A percentile compares a stretch with the other conserved stretches of the same genome.
These are phyloP conservation scores for Caenorhabditis tropicalis DNA, from an alignment of 1,140 invertebrate genomes.

Conservation along the genomic window DNA sequence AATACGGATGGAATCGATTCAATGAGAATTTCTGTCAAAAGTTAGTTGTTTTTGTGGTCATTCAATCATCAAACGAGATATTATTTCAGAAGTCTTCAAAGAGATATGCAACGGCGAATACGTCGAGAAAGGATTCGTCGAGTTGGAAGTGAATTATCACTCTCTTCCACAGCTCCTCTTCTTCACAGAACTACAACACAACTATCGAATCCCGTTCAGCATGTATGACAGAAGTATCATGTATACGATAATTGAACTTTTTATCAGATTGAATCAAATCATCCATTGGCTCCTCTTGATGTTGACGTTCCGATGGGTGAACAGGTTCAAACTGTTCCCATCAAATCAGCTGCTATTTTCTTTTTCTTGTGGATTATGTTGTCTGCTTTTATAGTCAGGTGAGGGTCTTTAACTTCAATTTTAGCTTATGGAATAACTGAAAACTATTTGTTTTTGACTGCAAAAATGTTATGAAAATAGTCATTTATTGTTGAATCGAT, in stretches of 20 bases:
- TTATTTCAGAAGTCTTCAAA: conserved; percentile 50
- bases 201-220: conserved; percentile 15
- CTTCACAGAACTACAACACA: conserved; percentile 10
- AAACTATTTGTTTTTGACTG: too few species aligned
- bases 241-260: background rate
- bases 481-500: too few species aligned
- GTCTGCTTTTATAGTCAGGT: conserved; percentile 32
- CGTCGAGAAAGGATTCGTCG: conserved; percentile 47
- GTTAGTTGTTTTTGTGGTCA: background rate
- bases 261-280: conserved; percentile 53
- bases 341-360: conserved; percentile 51
- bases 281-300: conserved; percentile 38
- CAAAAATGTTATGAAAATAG: too few species aligned
- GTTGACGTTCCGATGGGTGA: conserved; percentile 41
- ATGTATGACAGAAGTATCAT: background rate
- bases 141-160: conserved; percentile 49
- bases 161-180: conserved; percentile 48
- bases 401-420: too few species aligned
- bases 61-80: too few species aligned
- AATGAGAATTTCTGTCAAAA: conserved; percentile 55
- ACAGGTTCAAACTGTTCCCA: conserved; percentile 53
- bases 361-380: conserved; percentile 51
- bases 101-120: conserved; percentile 12
- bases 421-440: background rate
- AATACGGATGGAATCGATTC: conserved; percentile 53